Evolutionary conservation across 2,113 vertebrate species (phyloP), one percentile per base, ranked within the genome.

Genomic region (Eclectus roratus): DNA sequence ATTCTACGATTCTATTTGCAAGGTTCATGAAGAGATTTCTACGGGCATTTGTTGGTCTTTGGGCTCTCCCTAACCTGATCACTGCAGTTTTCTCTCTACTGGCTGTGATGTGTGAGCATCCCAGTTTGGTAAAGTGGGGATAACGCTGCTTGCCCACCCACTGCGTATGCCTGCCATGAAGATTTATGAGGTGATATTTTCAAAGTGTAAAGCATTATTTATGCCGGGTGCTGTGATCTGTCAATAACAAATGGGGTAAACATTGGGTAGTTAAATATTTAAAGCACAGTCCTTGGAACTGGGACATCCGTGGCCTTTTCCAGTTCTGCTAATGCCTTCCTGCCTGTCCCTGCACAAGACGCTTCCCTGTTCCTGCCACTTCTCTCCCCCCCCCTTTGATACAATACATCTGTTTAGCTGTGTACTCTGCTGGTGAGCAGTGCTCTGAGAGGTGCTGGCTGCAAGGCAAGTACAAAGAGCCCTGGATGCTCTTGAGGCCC

Each of bases 121-220:
- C 43, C 79, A 39, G 47, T 47, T 28, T 44, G 85, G 44, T 66
- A 52, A 65, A n/a, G 25, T 24, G 24, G 61, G 53, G 76, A 49
- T 55, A 39, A 10, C 0, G 2, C 47, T 70, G 52, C 64, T 60
- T 65, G 60, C 60, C 50, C 60, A 80, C 31, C 31, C 47, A 84
- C 80, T 1, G 3, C 39, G 44, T 1, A 2, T 0, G 0, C 60
- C 55, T 71, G 80, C 52, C 73, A 15, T 18, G 47, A 86, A 94
- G 93, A 96, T 95, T 81, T 90, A 96, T 96, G 88, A 84, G 81
- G 93, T 94, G 93, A 65, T 95, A 95, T 96, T 96, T 96, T 85
- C 85, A 87, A 93, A 79, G 47, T 69, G 72, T 74, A 69, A 84
- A 78, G 58, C 85, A 86, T 92, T 92, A 76, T 86, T 93, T 88